These are phyloP conservation scores for Ondatra zibethicus DNA, from an alignment of 2,113 vertebrate species.

Conservation along the genomic window DNA sequence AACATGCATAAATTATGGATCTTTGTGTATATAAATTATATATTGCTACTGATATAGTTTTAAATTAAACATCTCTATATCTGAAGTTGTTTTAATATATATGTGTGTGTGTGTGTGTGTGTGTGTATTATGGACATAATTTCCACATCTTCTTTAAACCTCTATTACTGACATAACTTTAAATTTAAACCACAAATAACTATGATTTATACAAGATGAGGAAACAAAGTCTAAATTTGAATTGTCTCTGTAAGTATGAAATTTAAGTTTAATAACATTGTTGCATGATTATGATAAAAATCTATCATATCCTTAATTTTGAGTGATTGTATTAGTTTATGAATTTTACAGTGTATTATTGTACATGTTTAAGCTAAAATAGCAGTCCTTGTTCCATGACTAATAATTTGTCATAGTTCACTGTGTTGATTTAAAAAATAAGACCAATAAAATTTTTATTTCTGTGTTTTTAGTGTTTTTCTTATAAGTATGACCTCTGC, in stretches of 20 bases:
- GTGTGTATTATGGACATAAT: not conserved
- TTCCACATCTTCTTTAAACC: not conserved
- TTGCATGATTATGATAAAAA: not conserved
- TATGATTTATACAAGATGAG: not conserved
- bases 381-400: not conserved
- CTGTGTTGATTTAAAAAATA: not conserved
- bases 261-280: not conserved
- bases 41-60: not conserved
- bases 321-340: not conserved
- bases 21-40: not conserved
- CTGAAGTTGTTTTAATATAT: not conserved
- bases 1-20: not conserved
- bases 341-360: not conserved
- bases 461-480: not conserved
- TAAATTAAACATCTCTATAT: not conserved
- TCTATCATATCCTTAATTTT: not conserved
- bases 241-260: not conserved
- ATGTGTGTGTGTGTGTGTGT: too few relatives aligned
- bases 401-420: not conserved
- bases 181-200: not conserved
- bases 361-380: not conserved
- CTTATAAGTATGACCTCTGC: not conserved
- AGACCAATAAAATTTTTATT: not conserved
- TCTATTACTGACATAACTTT: not conserved
- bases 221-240: conserved; percentile 35